Base-by-base conservation (phyloP, 2,797 vertebrate genomes). In the Lindbergichthys nudifrons region DNA sequence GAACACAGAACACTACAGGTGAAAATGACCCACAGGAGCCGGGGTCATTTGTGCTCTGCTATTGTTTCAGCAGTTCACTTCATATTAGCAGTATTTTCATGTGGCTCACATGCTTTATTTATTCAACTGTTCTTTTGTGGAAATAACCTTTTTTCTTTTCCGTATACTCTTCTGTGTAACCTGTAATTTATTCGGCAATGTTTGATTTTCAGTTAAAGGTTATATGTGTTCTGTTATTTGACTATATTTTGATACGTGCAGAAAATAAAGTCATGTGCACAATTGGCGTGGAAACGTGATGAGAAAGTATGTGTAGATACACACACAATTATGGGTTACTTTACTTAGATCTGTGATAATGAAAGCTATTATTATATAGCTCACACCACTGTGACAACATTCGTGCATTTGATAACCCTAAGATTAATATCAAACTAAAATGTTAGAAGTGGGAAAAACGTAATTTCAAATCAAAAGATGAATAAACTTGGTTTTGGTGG, bases 381-480 rank as follows among this genome's bases (percentile, higher is more conserved):
- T 70, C n/a, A 41, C 47, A 43, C 72, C 53, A 51, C 42, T 62
- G 14, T 58, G 39, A 54, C 65, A 13, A 16, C 46, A 58, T 36
- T 45, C 76, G 73, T 47, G 54, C 59, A 51, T 26, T 46, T 19
- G 5, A 64, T 19, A 58, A 53, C 11, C 7, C 5, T 23, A 30
- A 66, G 65, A 71, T 74, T 47, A 79, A 71, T 58, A 79, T 66
- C 15, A 36, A 36, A 36, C 8, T 7, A 23, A 23, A 30, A 46
- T 46, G 36, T 2, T 26, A 71, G 81, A 80, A 18, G 5, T 45
- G 43, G 18, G 58, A 58, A 83, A 85, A 89, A 89, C 77, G 83
- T 73, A 88, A 88, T 90, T 91, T 91, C 85, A 92, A 84, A 87
- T 89, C 85, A 88, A 84, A 84, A 87, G 77, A 73, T 87, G 82